A percentile compares a stretch with the other conserved stretches of the same genome.
phyloP scores from a whole-genome alignment of 2,113 vertebrate genomes.

The Grus americana region DNA sequence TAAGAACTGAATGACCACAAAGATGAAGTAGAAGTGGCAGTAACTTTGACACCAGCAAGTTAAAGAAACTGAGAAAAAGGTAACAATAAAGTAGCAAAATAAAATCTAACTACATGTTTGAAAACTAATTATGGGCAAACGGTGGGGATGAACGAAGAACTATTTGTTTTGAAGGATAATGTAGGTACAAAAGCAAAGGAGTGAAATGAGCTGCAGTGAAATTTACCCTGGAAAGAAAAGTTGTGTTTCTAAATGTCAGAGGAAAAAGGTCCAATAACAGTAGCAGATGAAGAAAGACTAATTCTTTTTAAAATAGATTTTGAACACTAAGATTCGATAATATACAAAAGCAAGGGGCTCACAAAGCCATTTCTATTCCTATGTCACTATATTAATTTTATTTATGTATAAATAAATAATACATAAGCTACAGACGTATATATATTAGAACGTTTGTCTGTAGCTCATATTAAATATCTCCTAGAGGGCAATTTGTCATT shows the following conservation, averaged over 20 bases:
- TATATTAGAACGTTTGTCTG: background rate
- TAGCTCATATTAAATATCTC: background rate
- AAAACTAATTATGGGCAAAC: background rate
- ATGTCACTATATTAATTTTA: background rate
- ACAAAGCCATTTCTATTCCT: background rate
- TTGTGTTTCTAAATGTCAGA: background rate
- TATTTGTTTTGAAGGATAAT: background rate
- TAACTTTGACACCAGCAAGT: background rate
- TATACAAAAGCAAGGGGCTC: background rate
- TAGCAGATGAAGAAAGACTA: background rate
- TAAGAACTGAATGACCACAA: background rate
- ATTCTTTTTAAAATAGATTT: background rate
- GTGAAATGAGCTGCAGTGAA: background rate
- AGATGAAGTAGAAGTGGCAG: background rate
- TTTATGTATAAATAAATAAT: background rate
- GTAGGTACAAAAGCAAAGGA: background rate
- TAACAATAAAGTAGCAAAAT: background rate
- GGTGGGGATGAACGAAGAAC: background rate
- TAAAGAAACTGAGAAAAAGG: background rate
- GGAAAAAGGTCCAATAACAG: background rate
- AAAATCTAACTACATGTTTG: background rate
- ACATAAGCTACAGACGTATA: background rate
- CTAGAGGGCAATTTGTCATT: background rate
- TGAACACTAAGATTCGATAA: background rate
- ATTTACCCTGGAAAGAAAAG: background rate